Evolutionary conservation across 2,888 invertebrate species (phyloP), one percentile per base, ranked within the genome.

Genomic region (Epirrhoe tristata): DNA sequence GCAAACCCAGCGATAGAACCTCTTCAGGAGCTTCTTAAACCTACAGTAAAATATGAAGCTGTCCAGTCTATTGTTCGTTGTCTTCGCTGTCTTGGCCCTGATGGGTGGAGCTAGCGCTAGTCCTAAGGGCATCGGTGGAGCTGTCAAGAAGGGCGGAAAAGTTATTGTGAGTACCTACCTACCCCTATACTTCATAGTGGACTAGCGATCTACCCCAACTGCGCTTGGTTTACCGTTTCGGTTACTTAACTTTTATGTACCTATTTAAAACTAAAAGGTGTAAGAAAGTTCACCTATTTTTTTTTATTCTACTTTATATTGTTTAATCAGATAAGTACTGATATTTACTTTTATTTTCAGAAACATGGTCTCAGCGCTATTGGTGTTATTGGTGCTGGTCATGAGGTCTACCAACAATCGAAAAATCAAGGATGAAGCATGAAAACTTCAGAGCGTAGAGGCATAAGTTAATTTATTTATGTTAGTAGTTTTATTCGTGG

Each of bases 121-220:
- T 0, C 83, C 81, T n/a, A 81, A 81, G 63, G 69, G 79, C n/a
- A 76, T 78, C 34, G 62, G 78, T 0, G 77, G 74, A 36, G 80
- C 75, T 6, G 77, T 84, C 46, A 81, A 75, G 66, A 84, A 81
- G 67, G 82, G 82, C 7, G 83, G 80, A 0, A 65, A 80, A 79
- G 67, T 77, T 59, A 73, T 82, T 66, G 82, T 83, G 71, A 81
- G 83, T 83, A 52, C 10, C n/a, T 4, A 14, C 8, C 10, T 14
- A 36, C 7, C 24, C n/a, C n/a, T n/a, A n/a, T n/a, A n/a, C n/a
- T n/a, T n/a, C n/a, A n/a, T n/a, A n/a, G n/a, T n/a, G 24, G 24
- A 24, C 1, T 24, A 24, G 24, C 24, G 3, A 24, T 24, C 24
- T 3, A 24, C 3, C 24, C 24, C 1, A 24, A 24, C 24, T 24